Conservation (phyloP, 1,140 invertebrate species). For the Laupala kohalensis region DNA sequence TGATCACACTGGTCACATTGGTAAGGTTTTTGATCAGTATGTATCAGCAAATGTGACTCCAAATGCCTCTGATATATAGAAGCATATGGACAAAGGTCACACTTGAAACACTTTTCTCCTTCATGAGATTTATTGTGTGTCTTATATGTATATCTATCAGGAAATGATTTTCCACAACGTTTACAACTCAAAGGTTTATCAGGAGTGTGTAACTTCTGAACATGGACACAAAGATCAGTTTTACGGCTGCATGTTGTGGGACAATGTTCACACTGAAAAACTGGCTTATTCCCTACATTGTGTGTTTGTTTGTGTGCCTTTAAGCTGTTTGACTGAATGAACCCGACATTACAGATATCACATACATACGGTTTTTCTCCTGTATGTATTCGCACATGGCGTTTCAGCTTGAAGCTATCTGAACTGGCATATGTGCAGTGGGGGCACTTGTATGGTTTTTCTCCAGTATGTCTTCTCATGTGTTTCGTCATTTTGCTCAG, state of each 20-base stretch:
- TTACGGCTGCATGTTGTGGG: constrained; percentile 93
- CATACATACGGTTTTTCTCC: constrained; percentile 91
- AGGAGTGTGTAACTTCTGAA: constrained; percentile 90
- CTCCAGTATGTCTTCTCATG: constrained; percentile 48
- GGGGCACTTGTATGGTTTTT: constrained; percentile 60
- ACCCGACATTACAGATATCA: constrained; percentile 78
- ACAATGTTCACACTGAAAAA: constrained; percentile 89
- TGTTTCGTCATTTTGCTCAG: constrained; percentile 50
- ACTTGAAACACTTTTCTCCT: constrained; percentile 95
- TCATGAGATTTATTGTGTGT: constrained; percentile 80
- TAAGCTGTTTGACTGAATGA: constrained; percentile 91
- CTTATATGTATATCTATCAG: constrained; percentile 58
- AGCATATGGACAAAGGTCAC: constrained; percentile 87
- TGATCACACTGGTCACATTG: constrained; percentile 69
- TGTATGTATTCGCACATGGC: constrained; percentile 89
- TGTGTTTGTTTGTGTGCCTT: constrained; percentile 92
- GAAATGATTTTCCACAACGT: constrained; percentile 82
- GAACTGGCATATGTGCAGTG: constrained; percentile 96
- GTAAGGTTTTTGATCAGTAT: constrained; percentile 86
- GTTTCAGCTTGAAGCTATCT: constrained; percentile 93
- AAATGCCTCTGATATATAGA: constrained; percentile 83
- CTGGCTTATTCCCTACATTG: constrained; percentile 82
- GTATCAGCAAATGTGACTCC: constrained; percentile 92
- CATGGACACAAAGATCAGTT: constrained; percentile 90
- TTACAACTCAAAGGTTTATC: constrained; percentile 86